A percentile compares a stretch with the other conserved stretches of the same genome.
Conservation (phyloP, 30 jellyfish, hydroid and myxozoan genomes). For the Hydractinia symbiolongicarpus region DNA sequence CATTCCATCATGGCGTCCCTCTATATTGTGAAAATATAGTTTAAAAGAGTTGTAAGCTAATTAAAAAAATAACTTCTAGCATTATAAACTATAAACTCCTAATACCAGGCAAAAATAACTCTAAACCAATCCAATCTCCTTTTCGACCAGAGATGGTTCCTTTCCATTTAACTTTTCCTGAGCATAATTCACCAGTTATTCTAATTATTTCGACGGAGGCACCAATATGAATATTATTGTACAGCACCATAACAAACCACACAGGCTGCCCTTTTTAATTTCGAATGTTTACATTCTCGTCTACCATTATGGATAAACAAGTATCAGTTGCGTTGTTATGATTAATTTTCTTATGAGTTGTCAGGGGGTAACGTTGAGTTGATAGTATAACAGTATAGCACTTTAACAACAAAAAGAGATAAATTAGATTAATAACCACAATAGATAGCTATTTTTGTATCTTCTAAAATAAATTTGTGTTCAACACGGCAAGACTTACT, state of each 20-base stretch:
- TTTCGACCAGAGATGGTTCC: constrained; percentile 6
- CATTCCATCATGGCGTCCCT: constrained; percentile 19
- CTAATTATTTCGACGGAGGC: constrained; percentile 22
- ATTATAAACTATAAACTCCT: not conserved
- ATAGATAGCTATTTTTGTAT: too few species aligned
- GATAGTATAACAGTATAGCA: too few species aligned
- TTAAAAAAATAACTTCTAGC: too few species aligned
- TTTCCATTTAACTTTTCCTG: constrained; percentile 31
- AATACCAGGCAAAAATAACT: constrained; percentile 17
- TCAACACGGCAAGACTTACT: too few species aligned
- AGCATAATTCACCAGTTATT: not conserved
- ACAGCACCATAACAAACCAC: not conserved
- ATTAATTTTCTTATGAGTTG: too few species aligned
- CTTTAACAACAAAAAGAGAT: too few species aligned
- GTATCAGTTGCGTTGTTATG: not conserved
- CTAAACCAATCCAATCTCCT: constrained; percentile 33
- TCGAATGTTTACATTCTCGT: constrained; percentile 4
- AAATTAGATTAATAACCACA: too few species aligned
- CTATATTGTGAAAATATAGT: not conserved
- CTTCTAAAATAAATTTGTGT: too few species aligned
- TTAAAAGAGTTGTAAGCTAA: not conserved
- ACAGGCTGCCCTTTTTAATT: not conserved
- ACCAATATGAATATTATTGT: constrained; percentile 16
- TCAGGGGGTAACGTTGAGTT: too few species aligned
- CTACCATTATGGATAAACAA: constrained; percentile 1